phyloP scores from a whole-genome alignment of 1,140 invertebrate species.

The Drosophila mauritiana region DNA sequence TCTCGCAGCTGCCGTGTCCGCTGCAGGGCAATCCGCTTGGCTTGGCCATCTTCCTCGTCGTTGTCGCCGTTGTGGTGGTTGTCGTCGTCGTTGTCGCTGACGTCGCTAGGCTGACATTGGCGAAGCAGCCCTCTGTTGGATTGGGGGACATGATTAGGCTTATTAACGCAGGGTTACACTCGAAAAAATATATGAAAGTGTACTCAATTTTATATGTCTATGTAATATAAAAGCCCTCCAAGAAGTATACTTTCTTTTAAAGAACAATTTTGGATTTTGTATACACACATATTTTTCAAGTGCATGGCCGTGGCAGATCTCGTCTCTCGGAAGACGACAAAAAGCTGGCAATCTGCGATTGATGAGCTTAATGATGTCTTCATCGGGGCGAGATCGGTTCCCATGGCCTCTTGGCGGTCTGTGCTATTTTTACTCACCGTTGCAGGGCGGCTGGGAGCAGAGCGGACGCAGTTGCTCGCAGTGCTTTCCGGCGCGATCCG shows the following conservation, averaged over 20 bases:
- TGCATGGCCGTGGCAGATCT: neutral
- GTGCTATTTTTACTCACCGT: slow-evolving; percentile 73
- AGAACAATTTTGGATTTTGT: neutral
- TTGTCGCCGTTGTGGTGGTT: slow-evolving; percentile 3
- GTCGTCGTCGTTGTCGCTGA: slow-evolving; percentile 28
- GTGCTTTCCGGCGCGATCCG: slow-evolving; percentile 94
- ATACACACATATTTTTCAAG: neutral
- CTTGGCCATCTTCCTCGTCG: slow-evolving; percentile 46
- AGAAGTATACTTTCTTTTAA: too few relatives aligned
- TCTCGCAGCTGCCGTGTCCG: slow-evolving; percentile 91
- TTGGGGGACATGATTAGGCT: slow-evolving; percentile 59
- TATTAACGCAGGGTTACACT: slow-evolving; percentile 26
- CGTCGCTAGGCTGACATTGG: slow-evolving; percentile 69
- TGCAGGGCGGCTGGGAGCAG: slow-evolving; percentile 87
- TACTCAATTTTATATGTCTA: too few relatives aligned
- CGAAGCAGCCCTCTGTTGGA: slow-evolving; percentile 77
- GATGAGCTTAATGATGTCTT: slow-evolving; percentile 36
- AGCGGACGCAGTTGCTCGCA: slow-evolving; percentile 90
- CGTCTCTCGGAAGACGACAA: slow-evolving; percentile 7
- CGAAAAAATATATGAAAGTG: neutral
- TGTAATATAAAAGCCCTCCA: too few relatives aligned
- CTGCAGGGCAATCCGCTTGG: slow-evolving; percentile 87
- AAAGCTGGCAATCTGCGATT: slow-evolving; percentile 31
- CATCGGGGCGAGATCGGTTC: slow-evolving; percentile 26
- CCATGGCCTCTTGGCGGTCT: slow-evolving; percentile 17